Evolutionary conservation across 2,113 vertebrate species (phyloP).

Genomic region (Chaetodon trifascialis): DNA sequence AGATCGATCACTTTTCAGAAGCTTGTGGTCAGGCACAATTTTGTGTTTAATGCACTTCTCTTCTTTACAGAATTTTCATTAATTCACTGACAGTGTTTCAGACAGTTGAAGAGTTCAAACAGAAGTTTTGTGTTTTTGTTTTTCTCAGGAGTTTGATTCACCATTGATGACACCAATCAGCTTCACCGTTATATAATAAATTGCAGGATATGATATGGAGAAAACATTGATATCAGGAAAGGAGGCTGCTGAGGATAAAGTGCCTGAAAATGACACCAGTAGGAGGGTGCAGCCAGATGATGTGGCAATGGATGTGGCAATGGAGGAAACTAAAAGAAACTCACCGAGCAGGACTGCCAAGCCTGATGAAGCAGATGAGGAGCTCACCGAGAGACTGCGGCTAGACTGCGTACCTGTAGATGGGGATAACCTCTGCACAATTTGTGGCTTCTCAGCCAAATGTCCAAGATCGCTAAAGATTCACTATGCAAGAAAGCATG

Average conservation of each 20-base stretch:
- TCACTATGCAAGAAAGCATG: conserved; percentile 78
- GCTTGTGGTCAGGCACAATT: conserved; percentile 9
- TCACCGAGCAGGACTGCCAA: conserved; percentile 77
- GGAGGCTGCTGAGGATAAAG: conserved; percentile 49
- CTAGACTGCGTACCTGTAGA: conserved; percentile 16
- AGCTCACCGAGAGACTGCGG: background rate
- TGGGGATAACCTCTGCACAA: conserved; percentile 62
- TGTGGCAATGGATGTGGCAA: conserved; percentile 55
- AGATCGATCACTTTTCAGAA: conserved; percentile 13
- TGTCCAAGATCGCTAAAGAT: conserved; percentile 84
- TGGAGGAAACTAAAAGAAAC: conserved; percentile 61
- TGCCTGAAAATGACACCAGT: conserved; percentile 67
- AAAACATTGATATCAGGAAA: conserved; percentile 66
- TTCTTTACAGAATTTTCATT: conserved; percentile 12
- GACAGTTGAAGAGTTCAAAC: background rate
- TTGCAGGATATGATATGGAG: conserved; percentile 62
- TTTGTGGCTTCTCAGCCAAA: conserved; percentile 79
- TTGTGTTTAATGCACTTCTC: conserved; percentile 2
- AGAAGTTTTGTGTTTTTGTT: background rate
- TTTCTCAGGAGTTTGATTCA: conserved; percentile 48
- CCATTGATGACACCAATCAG: conserved; percentile 11
- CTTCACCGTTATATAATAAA: conserved; percentile 8
- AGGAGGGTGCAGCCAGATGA: conserved; percentile 48
- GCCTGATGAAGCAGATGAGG: conserved; percentile 52
- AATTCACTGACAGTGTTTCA: conserved; percentile 8